These are phyloP conservation scores for Sus scrofa DNA, from an alignment of 2,113 vertebrate species.

Conservation along the genomic window DNA sequence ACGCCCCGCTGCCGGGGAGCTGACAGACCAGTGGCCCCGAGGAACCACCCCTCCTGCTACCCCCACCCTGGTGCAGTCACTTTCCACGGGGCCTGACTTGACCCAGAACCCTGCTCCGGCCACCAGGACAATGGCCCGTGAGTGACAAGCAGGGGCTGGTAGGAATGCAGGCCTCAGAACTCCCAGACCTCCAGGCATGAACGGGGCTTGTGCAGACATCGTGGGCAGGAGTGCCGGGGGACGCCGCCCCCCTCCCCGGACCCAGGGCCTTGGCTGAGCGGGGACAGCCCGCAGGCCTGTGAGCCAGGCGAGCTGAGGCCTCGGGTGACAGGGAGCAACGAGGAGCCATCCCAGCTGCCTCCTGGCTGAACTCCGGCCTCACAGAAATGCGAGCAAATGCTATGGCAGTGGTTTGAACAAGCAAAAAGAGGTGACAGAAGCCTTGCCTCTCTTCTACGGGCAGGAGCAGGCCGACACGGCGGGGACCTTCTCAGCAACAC, in stretches of 20 bases:
- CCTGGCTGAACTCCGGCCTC: neutral
- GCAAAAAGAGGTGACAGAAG: neutral
- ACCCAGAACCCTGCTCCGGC: neutral
- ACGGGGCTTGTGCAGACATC: neutral
- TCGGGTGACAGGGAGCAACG: neutral
- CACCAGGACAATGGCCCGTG: neutral
- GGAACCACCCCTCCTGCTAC: too few relatives aligned
- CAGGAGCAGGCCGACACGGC: neutral
- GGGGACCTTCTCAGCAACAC: neutral
- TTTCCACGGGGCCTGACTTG: neutral
- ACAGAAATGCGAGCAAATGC: neutral
- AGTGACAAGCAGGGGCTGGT: too few relatives aligned
- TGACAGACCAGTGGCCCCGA: too few relatives aligned
- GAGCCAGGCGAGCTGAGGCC: neutral
- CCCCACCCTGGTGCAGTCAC: neutral
- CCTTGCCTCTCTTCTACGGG: neutral
- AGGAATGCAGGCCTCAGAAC: neutral
- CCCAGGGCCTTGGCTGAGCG: neutral
- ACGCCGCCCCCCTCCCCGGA: too few relatives aligned
- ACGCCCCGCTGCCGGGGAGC: too few relatives aligned
- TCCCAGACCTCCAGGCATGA: neutral
- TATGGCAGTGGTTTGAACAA: neutral
- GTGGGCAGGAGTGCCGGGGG: neutral
- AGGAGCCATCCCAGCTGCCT: rapidly evolving
- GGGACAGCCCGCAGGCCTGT: rapidly evolving